These are phyloP conservation scores for Eristalis intricaria DNA, from an alignment of 2,888 invertebrate species.

Conservation along the genomic window DNA sequence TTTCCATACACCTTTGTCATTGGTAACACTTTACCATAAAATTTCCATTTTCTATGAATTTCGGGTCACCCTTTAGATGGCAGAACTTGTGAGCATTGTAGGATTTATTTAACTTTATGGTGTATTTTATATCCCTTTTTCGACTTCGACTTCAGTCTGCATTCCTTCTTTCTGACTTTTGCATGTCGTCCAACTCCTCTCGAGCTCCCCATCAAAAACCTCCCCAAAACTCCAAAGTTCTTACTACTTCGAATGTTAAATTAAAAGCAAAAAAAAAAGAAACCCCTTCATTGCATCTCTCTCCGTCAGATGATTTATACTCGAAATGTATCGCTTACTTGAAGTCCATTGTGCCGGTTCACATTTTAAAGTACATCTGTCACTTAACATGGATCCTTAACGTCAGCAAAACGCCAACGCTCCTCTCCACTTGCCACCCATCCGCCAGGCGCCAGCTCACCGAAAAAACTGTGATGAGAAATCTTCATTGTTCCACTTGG, in stretches of 20 bases:
- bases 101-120: too few species aligned
- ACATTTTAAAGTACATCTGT: slow-evolving; percentile 12
- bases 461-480: neutral
- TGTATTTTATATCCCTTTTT: too few species aligned
- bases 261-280: neutral
- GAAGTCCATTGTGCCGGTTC: slow-evolving; percentile 4
- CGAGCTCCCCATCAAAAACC: neutral
- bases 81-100: too few species aligned
- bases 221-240: neutral
- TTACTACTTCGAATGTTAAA: neutral
- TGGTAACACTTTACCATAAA: too few species aligned
- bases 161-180: neutral
- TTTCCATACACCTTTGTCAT: too few species aligned
- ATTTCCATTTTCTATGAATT: too few species aligned
- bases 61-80: too few species aligned
- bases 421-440: neutral
- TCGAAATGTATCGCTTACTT: neutral
- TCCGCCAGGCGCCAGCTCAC: neutral
- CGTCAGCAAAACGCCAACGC: neutral
- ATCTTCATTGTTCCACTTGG: slow-evolving; percentile 53
- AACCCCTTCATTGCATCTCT: neutral
- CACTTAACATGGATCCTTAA: slow-evolving; percentile 17
- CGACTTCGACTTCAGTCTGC: too few species aligned
- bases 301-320: neutral
- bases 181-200: neutral